phyloP scores from a whole-genome alignment of 1,140 invertebrate genomes.

The Meloidogyne exigua region DNA sequence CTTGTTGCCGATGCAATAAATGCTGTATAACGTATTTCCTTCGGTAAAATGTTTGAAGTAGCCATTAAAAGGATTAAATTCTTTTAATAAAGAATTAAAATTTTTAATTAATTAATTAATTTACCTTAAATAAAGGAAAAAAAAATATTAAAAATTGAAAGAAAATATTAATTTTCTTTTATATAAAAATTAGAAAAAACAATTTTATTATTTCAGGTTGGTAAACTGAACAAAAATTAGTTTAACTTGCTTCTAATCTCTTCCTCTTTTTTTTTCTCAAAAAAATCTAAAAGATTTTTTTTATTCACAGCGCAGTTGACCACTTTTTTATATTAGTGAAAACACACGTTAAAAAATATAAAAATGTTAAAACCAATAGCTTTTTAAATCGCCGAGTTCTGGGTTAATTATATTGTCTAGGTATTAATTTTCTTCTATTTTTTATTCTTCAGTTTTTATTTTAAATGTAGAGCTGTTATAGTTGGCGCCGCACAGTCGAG shows the following conservation, averaged over 20 bases:
- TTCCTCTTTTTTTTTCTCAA: neutral
- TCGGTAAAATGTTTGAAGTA: neutral
- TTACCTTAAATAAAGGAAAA: neutral
- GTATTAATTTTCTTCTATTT: no score
- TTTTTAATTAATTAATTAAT: neutral
- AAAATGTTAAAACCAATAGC: neutral
- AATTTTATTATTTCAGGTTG: conserved; percentile 5
- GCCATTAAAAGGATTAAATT: neutral
- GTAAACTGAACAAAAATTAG: neutral
- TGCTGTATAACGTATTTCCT: neutral
- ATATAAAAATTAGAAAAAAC: neutral
- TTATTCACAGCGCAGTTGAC: no score
- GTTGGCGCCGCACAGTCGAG: no score
- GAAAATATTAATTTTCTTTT: neutral
- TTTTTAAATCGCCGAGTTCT: neutral
- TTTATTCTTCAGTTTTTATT: no score
- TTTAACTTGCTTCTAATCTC: neutral
- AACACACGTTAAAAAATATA: no score
- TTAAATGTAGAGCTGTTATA: no score
- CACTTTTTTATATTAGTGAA: no score
- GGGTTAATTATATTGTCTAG: no score
- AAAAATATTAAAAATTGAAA: neutral
- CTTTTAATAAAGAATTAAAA: neutral
- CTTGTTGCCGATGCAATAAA: neutral
- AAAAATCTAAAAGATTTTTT: neutral